These are phyloP conservation scores for Todus mexicanus DNA, from an alignment of 2,797 vertebrate genomes.

Conservation along the genomic window DNA sequence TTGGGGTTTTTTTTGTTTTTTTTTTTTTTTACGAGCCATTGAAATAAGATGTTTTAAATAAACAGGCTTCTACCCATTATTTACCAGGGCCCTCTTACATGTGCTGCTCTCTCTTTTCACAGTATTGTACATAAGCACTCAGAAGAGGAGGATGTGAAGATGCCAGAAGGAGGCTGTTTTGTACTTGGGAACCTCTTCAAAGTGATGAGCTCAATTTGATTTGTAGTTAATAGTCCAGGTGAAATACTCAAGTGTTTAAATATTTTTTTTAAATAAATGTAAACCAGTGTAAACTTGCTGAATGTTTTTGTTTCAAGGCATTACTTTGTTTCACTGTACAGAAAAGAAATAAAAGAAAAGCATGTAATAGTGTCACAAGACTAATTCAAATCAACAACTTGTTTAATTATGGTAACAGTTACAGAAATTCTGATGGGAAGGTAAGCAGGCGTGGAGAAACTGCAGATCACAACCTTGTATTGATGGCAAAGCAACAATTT, in stretches of 20 bases:
- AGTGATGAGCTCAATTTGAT: slow-evolving; percentile 32
- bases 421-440: neutral
- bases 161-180: slow-evolving; percentile 17
- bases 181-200: slow-evolving; percentile 39
- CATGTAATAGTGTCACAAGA: neutral
- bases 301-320: neutral
- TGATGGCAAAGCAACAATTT: neutral
- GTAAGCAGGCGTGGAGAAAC: neutral
- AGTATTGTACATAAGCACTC: slow-evolving; percentile 99
- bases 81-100: neutral
- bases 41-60: neutral
- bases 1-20: too few species aligned
- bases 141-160: slow-evolving; percentile 97
- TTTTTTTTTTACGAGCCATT: neutral
- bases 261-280: slow-evolving; percentile 33
- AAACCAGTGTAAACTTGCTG: neutral
- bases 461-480: neutral
- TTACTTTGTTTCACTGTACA: slow-evolving; percentile 21
- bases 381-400: slow-evolving; percentile 9
- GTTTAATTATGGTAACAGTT: neutral
- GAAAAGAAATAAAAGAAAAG: neutral
- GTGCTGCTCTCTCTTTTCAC: slow-evolving; percentile 51
- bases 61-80: neutral
- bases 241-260: neutral
- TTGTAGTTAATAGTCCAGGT: slow-evolving; percentile 27